Percentiles rank a stretch among this genome's conserved stretches.
These are phyloP conservation scores for Hippocampus abdominalis DNA, from an alignment of 2,113 vertebrate genomes.

Conservation along the genomic window DNA sequence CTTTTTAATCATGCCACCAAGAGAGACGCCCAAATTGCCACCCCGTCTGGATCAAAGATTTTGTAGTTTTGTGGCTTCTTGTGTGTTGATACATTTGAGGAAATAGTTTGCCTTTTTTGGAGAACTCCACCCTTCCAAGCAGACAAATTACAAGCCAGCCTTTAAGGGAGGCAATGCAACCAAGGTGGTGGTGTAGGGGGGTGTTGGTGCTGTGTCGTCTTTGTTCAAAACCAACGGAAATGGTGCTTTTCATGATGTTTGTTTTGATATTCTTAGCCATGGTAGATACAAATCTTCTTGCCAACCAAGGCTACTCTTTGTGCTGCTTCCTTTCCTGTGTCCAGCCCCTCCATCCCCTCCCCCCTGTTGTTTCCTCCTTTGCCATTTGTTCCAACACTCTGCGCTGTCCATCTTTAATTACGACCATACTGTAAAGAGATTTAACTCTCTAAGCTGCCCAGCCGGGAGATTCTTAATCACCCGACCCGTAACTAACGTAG, in stretches of 20 bases:
- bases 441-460: slow-evolving; percentile 53
- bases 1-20: slow-evolving; percentile 57
- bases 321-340: slow-evolving; percentile 44
- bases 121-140: slow-evolving; percentile 51
- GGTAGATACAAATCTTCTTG: slow-evolving; percentile 47
- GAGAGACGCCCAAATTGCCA: slow-evolving; percentile 27
- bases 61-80: slow-evolving; percentile 25
- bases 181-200: neutral
- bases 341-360: slow-evolving; percentile 32
- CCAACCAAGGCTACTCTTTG: slow-evolving; percentile 45
- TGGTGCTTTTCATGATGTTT: slow-evolving; percentile 48
- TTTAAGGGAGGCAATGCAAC: slow-evolving; percentile 24
- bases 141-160: slow-evolving; percentile 54
- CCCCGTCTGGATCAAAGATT: slow-evolving; percentile 53
- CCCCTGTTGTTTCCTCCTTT: slow-evolving; percentile 59
- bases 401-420: slow-evolving; percentile 61
- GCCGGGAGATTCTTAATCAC: slow-evolving; percentile 59
- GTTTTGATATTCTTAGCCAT: slow-evolving; percentile 8
- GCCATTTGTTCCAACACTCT: slow-evolving; percentile 34
- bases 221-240: slow-evolving; percentile 60
- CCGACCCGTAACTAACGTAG: slow-evolving; percentile 39
- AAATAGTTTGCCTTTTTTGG: slow-evolving; percentile 46
- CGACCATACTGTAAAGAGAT: slow-evolving; percentile 53
- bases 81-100: slow-evolving; percentile 41
- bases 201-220: slow-evolving; percentile 3